Evolutionary conservation across 37 sponge, comb jelly and placozoan species (phyloP), one percentile per base, ranked within the genome.

Genomic region (Geodia barretti): DNA sequence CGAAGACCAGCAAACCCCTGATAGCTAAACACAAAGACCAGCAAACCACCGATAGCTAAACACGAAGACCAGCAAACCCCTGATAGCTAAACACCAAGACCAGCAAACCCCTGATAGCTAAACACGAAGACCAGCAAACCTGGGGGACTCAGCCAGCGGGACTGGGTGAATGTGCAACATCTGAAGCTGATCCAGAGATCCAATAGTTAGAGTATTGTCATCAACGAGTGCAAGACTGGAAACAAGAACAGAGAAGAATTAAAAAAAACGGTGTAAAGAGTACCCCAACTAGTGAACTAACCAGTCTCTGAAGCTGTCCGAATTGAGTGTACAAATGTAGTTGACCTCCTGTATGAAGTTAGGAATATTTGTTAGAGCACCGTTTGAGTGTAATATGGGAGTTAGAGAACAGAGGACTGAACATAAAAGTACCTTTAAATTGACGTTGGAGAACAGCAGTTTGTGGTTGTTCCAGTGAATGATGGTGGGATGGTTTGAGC

Each of bases 401-500:
- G n/a, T n/a, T n/a, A n/a, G n/a, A n/a, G n/a, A n/a, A n/a, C n/a
- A n/a, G n/a, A n/a, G n/a, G n/a, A n/a, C n/a, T n/a, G n/a, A n/a
- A n/a, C n/a, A n/a, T 34, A 25, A 39, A 42, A 75, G 9, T 30
- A 92, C 94, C 78, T 88, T 94, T 63, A 95, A 68, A 60, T 98
- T 95, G 59, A 98, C 98, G 78, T 93, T 95, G 17, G 96, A 93
- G 78, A 98, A 98, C 39, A 95, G 79, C 20, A 98, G 80, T 62
- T 98, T 98, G 24, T 88, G 80, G 58, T 90, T 90, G 72, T 60
- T 90, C 31, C 78, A 82, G 84, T 98, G 89, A 64, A 98, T 98
- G 70, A 98, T 96, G 67, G 96, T 95, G 9, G 98, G 98, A 32
- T 93, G 88, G 70, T 98, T 93, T 9, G 94, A 93, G 54, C 96